Base-by-base conservation (phyloP, 1,140 invertebrate genomes). In the Nephotettix cincticeps region DNA sequence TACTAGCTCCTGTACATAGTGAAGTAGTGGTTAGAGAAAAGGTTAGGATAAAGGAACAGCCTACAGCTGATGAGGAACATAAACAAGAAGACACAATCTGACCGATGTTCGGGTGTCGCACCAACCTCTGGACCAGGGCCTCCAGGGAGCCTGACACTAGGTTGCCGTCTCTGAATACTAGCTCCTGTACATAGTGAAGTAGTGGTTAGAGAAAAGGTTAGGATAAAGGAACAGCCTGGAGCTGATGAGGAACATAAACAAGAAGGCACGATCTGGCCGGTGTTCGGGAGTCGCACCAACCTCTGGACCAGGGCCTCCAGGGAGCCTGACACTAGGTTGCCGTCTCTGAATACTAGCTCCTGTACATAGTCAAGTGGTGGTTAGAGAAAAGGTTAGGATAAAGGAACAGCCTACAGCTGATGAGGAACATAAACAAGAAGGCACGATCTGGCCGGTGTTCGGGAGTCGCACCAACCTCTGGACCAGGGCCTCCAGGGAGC, bases 221-320 rank as follows among this genome's bases (percentile, higher is more conserved):
- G 96, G 95, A 76, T 94, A 92, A 76, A 98, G 90, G 84, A 95
- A 98, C 25, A 98, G 86, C 19, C 96, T 85, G 14, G 95, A 94
- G 79, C 94, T 96, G 29, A 98, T 85, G 68, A 99, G 86, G 83
- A 98, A 97, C 70, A 96, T 93, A 82, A 98, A 98, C 54, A 95
- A 87, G 84, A 94, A 98, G 28, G 91, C 90, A 75, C 93, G 87
- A 80, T 95, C 92, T 27, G 94, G 93, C 82, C 93, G 94, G 81
- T 95, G 95, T 63, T 91, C 89, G 54, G 90, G 87, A 23, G 95
- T 96, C 1, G 96, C 67, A 97, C 90, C 80, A 97, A 89, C 80
- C 96, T 93, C 77, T 93, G 91, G 32, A 97, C 91, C 64, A 98
- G 84, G 0, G 92, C 90, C 58, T 97, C 93, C 74, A 97, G 80